Base-by-base conservation (phyloP, 2,797 vertebrate genomes). In the Oryzias dopingdopingensis region DNA sequence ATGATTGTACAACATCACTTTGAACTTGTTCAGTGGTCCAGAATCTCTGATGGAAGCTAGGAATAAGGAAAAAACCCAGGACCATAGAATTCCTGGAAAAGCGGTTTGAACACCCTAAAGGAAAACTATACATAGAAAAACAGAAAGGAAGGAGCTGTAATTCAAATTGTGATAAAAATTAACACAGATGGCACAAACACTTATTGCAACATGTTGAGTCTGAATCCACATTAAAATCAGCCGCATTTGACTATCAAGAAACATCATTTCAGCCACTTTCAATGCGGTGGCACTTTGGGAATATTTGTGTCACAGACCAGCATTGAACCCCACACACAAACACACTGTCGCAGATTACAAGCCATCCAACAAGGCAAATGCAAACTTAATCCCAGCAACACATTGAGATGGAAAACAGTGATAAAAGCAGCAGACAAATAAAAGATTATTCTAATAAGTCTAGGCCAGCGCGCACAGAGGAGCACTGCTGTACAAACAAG, bases 381-480 rank as follows among this genome's bases (percentile, higher is more conserved):
- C 62, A 74, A 72, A 74, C 70, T 70, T 83, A 86, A 88, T 84
- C 87, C 80, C 70, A 62, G 79, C 50, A 78, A 84, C 82, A 73
- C 67, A 56, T 52, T 67, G 64, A 80, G 75, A 87, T 83, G 74
- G 79, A 84, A 83, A 80, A 81, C 80, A 74, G 56, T 62, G 80
- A 83, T 83, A 81, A 83, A 53, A 15, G 61, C 56, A 20, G 59
- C 67, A 73, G 76, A 82, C 82, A 84, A 84, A 87, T 84, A 81
- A 81, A 82, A 84, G 84, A 82, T 89, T 86, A 86, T 83, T 86
- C 76, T 83, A 86, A 86, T 86, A 84, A 86, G 54, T 81, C 69
- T 20, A 58, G 79, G 70, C 77, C 60, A 61, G 62, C 72, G 52
- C 67, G 76, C 54, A 82, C 68, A 85, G 60, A 61, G 54, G 42